phyloP scores from a whole-genome alignment of 2,888 invertebrate genomes.

The Lepidochitona cinerea region DNA sequence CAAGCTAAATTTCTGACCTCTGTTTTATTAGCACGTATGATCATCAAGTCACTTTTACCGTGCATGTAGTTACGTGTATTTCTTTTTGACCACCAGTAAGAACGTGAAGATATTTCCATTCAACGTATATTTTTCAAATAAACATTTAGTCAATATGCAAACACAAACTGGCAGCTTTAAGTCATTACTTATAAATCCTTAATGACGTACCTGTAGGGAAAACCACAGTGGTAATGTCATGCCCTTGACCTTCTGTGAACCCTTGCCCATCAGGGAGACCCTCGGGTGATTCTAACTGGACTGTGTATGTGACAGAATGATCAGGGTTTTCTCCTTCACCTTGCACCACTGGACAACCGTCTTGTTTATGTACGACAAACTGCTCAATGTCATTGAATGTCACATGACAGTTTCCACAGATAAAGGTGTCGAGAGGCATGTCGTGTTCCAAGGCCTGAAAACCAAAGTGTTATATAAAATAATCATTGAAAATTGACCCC shows the following conservation, averaged over 20 bases:
- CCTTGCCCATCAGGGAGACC: neutral
- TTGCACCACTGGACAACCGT: constrained; percentile 29
- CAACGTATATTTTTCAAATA: no score
- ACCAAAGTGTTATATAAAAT: no score
- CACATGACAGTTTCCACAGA: constrained; percentile 64
- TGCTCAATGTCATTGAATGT: constrained; percentile 64
- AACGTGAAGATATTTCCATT: no score
- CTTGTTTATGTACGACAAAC: constrained; percentile 65
- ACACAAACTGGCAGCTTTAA: no score
- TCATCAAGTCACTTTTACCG: no score
- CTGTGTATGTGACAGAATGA: neutral
- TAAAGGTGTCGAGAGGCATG: constrained; percentile 65
- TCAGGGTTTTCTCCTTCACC: neutral
- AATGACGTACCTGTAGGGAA: neutral
- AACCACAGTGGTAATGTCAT: neutral
- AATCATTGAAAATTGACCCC: no score
- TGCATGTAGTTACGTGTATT: no score
- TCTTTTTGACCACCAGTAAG: no score
- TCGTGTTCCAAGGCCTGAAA: neutral
- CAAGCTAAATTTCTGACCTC: no score
- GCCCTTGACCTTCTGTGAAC: neutral
- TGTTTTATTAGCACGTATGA: no score
- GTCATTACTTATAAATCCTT: no score
- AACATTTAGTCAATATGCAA: no score
- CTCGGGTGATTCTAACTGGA: neutral